Evolutionary conservation across 2,113 vertebrate genomes (phyloP).

Genomic region (Albula glossodonta): DNA sequence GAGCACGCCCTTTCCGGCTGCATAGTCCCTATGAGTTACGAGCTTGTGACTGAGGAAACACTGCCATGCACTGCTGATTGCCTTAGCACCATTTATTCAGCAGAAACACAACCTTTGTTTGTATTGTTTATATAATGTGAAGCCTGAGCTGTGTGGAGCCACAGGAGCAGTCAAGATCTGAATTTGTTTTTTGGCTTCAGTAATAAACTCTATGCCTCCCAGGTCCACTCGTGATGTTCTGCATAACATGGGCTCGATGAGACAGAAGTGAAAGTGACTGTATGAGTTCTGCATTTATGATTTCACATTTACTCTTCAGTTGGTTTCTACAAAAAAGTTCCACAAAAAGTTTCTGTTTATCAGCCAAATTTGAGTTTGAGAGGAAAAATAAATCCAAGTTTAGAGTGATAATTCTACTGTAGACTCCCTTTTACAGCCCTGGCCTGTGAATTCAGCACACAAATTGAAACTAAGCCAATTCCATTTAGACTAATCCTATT

Average conservation of each 20-base stretch:
- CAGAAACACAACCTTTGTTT: not conserved
- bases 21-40: not conserved
- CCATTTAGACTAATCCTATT: conserved; percentile 6
- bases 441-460: conserved; percentile 14
- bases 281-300: too few species aligned
- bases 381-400: too few species aligned
- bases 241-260: too few species aligned
- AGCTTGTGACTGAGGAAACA: not conserved
- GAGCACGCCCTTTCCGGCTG: not conserved
- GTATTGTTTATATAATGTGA: too few species aligned
- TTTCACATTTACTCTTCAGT: too few species aligned
- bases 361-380: not conserved
- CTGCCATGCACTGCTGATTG: not conserved
- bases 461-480: conserved; percentile 27
- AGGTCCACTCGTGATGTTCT: too few species aligned
- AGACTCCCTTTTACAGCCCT: conserved; percentile 17
- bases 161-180: too few species aligned
- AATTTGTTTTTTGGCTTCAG: too few species aligned
- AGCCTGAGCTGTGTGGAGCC: too few species aligned
- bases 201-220: too few species aligned
- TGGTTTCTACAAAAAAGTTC: not conserved
- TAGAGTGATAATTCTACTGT: not conserved
- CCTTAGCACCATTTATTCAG: not conserved
- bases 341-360: not conserved
- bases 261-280: too few species aligned